Evolutionary conservation across 1,140 invertebrate genomes (phyloP), one percentile per base, ranked within the genome.

Genomic region (Brachionus plicatilis): DNA sequence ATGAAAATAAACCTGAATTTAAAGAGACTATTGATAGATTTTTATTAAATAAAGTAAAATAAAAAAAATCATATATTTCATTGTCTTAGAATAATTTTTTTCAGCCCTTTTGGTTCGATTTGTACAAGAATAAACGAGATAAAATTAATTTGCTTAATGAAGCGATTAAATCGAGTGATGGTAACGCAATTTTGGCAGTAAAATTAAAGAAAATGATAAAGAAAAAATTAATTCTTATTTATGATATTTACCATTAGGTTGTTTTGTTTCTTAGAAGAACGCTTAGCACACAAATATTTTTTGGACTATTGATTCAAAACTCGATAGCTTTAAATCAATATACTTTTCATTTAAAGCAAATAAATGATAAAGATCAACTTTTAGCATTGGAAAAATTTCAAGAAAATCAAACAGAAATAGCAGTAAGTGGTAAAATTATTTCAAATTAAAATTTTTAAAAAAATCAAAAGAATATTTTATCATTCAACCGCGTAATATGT

Each of bases 91-190:
- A 2, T 43, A 75, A 37, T 45, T 75, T 11, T 45, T 75, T 45
- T n/a, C 17, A 76, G 43, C 43, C 72, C 0, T 50, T 27, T 11
- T 76, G 72, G 72, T 76, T 76, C 27, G 72, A 76, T 50, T 76
- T 76, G 72, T 76, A 76, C 43, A 47, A 50, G n/a, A 76, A 47
- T 29, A 76, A 76, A 76, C n/a, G 72, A 37, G 72, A 76, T 27
- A 76, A 76, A 76, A n/a, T 76, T 11, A 76, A 37, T 76, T 11
- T 76, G 11, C 27, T 76, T 17, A 76, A 50, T 37, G 72, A 76
- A 50, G 72, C 72, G 20, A 50, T 76, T 24, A 37, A 24, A 5
- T 76, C 72, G 27, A 47, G 50, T 50, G 72, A 76, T 17, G 72
- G 72, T 14, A 76, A 50, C 27, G 17, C 72, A 14, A 76, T 76